Base-by-base conservation (phyloP, 2,113 vertebrate genomes). In the Maccullochella peelii region DNA sequence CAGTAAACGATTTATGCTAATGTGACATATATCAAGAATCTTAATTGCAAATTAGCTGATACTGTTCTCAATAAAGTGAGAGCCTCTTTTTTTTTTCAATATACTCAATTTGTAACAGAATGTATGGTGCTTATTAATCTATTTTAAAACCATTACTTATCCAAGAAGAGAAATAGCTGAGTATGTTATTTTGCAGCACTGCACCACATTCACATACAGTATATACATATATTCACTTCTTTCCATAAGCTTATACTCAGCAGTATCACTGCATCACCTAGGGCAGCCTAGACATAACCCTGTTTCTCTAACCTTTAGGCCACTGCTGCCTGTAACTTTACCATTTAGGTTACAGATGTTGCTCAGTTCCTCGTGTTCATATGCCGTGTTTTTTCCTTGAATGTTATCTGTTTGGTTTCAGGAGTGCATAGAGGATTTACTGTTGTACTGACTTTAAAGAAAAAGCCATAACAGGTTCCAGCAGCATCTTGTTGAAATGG, bases 41-140 rank as follows among this genome's bases (percentile, higher is more conserved):
- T 55, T 57, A 83, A 81, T 72, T 85, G 80, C 38, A 84, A 89
- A 81, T 89, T 67, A 75, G 69, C 66, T 70, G 61, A 67, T 69
- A 16, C 21, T 74, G 30, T 82, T 73, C 42, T 42, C 3, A 6
- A 8, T 16, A 11, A 79, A 73, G 15, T 23, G n/a, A 42, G 47
- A 42, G 23, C 4, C n/a, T 58, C 8, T n/a, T 62, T 59, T 44
- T 59, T 44, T 76, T 70, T 30, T 47, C 7, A 49, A 71, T 49
- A 58, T 57, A 14, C 20, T 76, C 44, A 62, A 67, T 82, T 82
- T 83, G 67, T 75, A 75, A 54, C 52, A 62, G 61, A 65, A 23
- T 83, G 75, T 63, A 78, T 81, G 67, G n/a, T 16, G 58, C 66
- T 76, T 86, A 69, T 80, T 87, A 68, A 73, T 86, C 20, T 81